Evolutionary conservation across 2,888 invertebrate genomes (phyloP).

Genomic region (Sialis lutaria): DNA sequence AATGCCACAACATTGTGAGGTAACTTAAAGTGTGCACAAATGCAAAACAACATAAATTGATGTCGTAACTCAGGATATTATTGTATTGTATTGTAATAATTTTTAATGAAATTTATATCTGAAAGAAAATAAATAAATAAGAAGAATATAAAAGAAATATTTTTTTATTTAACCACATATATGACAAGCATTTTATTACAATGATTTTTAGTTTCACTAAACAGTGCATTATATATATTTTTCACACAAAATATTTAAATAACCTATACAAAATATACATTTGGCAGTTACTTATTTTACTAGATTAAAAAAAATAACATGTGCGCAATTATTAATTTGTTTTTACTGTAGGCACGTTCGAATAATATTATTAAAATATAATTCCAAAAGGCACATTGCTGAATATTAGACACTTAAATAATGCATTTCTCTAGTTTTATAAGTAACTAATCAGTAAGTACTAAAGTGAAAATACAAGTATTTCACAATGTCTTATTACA

Average conservation of each 20-base stretch:
- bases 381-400: conserved; percentile 3
- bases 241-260: conserved; percentile 3
- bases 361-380: conserved; percentile 1
- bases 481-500: no score
- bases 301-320: not conserved
- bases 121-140: not conserved
- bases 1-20: no score
- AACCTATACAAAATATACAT: conserved; percentile 6
- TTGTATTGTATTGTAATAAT: no score
- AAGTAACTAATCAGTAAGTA: no score
- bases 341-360: not conserved
- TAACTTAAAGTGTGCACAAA: no score
- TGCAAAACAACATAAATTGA: no score
- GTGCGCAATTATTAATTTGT: conserved; percentile 1
- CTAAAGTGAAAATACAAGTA: no score
- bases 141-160: not conserved
- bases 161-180: conserved; percentile 6
- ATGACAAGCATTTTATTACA: conserved; percentile 6
- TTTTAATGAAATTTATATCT: no score
- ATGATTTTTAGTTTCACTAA: conserved; percentile 2
- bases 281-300: conserved; percentile 5
- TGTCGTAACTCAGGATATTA: no score
- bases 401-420: not conserved
- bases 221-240: conserved; percentile 2
- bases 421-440: no score